Conservation (phyloP, 2,797 vertebrate genomes). For the Enteromius trimaculatus region DNA sequence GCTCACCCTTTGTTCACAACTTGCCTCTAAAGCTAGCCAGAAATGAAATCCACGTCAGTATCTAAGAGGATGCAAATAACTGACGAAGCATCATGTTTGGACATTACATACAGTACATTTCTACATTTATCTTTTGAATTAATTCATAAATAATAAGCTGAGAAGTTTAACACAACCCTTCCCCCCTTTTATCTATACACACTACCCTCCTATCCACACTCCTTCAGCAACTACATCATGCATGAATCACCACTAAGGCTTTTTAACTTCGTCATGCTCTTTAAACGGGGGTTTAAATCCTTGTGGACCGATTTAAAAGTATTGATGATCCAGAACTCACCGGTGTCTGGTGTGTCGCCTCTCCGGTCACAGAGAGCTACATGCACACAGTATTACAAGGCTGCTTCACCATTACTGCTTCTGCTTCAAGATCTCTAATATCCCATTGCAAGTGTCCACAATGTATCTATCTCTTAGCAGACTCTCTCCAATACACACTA, state of each 20-base stretch:
- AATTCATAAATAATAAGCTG: neutral
- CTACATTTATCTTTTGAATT: neutral
- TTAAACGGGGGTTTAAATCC: neutral
- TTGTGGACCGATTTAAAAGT: neutral
- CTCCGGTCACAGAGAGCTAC: slow-evolving; percentile 3
- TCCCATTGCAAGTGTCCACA: slow-evolving; percentile 22
- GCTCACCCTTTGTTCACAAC: neutral
- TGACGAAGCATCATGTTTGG: neutral
- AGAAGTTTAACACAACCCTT: slow-evolving; percentile 8
- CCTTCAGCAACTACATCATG: neutral
- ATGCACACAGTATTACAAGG: neutral
- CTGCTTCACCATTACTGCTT: slow-evolving; percentile 18
- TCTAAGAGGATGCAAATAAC: neutral
- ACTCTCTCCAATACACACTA: slow-evolving; percentile 46
- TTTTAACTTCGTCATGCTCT: slow-evolving; percentile 16
- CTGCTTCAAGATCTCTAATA: slow-evolving; percentile 18
- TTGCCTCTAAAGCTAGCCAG: slow-evolving; percentile 16
- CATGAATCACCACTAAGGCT: neutral
- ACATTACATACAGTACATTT: neutral
- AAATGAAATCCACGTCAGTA: slow-evolving; percentile 4
- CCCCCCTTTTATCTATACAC: neutral
- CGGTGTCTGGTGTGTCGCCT: neutral
- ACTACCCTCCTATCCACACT: neutral
- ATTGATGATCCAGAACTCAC: slow-evolving; percentile 11
- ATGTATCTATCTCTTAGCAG: slow-evolving; percentile 41